Base-by-base conservation (phyloP, 2,888 invertebrate genomes). In the Netelia inedita region DNA sequence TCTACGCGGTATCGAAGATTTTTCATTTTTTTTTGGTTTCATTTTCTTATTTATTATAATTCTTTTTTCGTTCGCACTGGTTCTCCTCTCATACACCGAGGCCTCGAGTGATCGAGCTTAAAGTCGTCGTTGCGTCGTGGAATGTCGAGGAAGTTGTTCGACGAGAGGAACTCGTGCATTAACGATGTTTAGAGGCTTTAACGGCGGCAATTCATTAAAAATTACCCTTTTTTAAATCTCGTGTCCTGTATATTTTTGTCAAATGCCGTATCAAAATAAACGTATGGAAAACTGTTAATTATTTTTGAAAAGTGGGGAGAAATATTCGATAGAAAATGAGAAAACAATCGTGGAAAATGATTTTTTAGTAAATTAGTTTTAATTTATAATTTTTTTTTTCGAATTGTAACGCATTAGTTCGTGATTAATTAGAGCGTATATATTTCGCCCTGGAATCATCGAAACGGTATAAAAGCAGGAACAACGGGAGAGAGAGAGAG, bases 41-140 rank as follows among this genome's bases (percentile, higher is more conserved):
- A 10, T 86, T 82, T 79, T 75, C 35, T 69, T 85, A 35, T 35
- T 35, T 59, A 35, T 65, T 76, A 43, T 76, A 50, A 61, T 78
- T 75, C 10, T 71, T 41, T 68, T 85, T 83, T 82, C 85, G 81
- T 59, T 80, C 83, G 76, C 86, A 79, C 80, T 84, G 79, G 80
- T 79, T 87, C 85, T 86, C 59, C 71, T 46, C 28, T 19, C 46
- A 57, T 46, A 68, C 41, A 61, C 16, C 35, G 59, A 35, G 69
- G 68, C 82, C 83, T 71, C 35, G 73, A 82, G 81, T 41, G 35
- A 72, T 82, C 76, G 68, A 78, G 78, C 81, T 73, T 50, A 28
- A 57, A 61, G 61, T 63, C 72, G 63, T 74, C 74, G 50, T 65
- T 59, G 61, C 43, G 65, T 74, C 35, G 46, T 59, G 66, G 81